phyloP scores from a whole-genome alignment of 2,888 invertebrate species.

The Norana najaformis region DNA sequence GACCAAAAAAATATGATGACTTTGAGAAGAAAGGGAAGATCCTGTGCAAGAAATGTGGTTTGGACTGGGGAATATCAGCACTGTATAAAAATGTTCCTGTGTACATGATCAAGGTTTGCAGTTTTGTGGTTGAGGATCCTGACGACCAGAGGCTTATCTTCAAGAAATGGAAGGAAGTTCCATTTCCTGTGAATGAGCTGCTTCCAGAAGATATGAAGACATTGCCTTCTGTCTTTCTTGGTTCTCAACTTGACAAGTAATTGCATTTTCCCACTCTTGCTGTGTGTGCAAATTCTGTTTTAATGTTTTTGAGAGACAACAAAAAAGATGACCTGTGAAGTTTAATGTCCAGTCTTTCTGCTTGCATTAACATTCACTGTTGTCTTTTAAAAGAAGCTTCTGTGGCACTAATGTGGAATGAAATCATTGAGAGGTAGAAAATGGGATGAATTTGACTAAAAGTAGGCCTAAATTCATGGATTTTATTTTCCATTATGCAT shows the following conservation, averaged over 20 bases:
- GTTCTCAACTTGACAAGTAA: neutral
- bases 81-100: conserved; percentile 41
- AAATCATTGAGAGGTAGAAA: neutral
- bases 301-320: neutral
- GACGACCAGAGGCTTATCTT: neutral
- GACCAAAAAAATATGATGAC: conserved; percentile 27
- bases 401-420: neutral
- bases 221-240: neutral
- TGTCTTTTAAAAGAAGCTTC: no score
- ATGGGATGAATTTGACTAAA: neutral
- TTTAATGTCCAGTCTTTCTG: neutral
- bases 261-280: neutral
- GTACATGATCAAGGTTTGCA: conserved; percentile 40
- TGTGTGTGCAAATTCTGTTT: neutral
- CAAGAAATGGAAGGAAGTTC: conserved; percentile 46
- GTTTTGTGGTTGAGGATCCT: conserved; percentile 41
- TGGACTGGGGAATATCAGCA: conserved; percentile 43
- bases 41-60: conserved; percentile 43
- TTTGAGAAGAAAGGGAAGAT: conserved; percentile 43
- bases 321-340: neutral
- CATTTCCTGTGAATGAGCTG: conserved; percentile 41
- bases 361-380: neutral
- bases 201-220: conserved; percentile 30
- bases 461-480: neutral
- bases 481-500: neutral